phyloP scores from a whole-genome alignment of 2,888 invertebrate species.

The Eurytoma adleriae region DNA sequence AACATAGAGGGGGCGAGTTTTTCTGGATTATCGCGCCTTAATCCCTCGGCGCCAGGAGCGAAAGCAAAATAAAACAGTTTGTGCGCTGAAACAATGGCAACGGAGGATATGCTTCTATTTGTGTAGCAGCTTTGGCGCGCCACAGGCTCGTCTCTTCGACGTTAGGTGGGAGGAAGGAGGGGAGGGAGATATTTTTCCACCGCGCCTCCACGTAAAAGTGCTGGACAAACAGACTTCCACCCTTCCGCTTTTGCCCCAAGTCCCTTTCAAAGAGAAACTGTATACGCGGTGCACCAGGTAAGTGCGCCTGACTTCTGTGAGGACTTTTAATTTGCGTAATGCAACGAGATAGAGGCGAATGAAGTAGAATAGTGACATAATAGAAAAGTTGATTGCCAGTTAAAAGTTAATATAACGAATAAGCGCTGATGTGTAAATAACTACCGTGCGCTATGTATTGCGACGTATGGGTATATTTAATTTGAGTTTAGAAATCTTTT shows the following conservation, averaged over 20 bases:
- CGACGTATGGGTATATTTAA: background rate
- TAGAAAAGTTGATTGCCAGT: background rate
- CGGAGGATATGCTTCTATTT: conserved; percentile 8
- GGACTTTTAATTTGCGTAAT: conserved; percentile 42
- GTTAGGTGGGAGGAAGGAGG: background rate
- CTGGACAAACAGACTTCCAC: conserved; percentile 31
- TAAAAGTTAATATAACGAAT: conserved; percentile 19
- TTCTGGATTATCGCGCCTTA: conserved; percentile 40
- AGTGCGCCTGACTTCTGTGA: background rate
- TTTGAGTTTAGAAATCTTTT: background rate
- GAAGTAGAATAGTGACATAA: background rate
- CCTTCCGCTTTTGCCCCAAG: background rate
- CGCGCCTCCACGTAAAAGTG: conserved; percentile 23
- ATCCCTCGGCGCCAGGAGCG: conserved; percentile 15
- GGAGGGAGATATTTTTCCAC: conserved; percentile 18
- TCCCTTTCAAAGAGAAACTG: background rate
- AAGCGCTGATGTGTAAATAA: background rate
- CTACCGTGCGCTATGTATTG: background rate
- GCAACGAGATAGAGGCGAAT: background rate
- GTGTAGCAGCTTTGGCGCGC: background rate
- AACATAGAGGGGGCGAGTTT: conserved; percentile 23
- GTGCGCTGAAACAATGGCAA: conserved; percentile 5
- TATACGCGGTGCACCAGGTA: background rate
- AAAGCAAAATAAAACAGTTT: conserved; percentile 27
- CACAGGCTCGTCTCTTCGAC: too few relatives aligned